These are phyloP conservation scores for Lucilia sericata DNA, from an alignment of 1,140 invertebrate species.

Conservation along the genomic window DNA sequence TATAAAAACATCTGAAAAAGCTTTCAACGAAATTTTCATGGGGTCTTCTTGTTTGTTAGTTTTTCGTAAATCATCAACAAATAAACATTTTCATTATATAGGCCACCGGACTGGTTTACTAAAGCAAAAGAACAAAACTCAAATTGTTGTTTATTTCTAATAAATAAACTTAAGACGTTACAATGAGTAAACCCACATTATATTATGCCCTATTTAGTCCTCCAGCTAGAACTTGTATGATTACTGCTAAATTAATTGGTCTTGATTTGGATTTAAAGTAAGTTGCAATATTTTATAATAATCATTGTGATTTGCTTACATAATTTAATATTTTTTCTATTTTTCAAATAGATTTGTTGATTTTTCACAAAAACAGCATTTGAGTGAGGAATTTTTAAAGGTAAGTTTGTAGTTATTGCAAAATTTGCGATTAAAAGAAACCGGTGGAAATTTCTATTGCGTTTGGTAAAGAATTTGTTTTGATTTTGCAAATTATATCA, in stretches of 20 bases:
- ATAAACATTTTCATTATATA: too few species aligned
- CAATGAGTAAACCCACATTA: constrained; percentile 58
- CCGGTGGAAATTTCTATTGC: neutral
- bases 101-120: too few species aligned
- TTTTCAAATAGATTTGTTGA: constrained; percentile 54
- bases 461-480: neutral
- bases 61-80: too few species aligned
- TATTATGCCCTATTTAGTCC: constrained; percentile 70
- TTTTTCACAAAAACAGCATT: constrained; percentile 60
- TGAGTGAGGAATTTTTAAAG: constrained; percentile 59
- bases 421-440: neutral
- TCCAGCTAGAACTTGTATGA: constrained; percentile 69
- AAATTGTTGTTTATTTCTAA: neutral
- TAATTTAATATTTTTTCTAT: neutral
- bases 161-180: neutral
- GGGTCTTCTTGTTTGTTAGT: too few species aligned
- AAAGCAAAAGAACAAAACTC: neutral
- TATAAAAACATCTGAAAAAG: too few species aligned
- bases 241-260: constrained; percentile 69
- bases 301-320: constrained; percentile 4
- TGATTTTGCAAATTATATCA: neutral
- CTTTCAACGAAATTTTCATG: too few species aligned
- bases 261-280: constrained; percentile 68
- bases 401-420: constrained; percentile 44
- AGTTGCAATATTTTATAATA: constrained; percentile 48